Base-by-base conservation (phyloP, 2,888 invertebrate genomes). In the Rapana venosa region DNA sequence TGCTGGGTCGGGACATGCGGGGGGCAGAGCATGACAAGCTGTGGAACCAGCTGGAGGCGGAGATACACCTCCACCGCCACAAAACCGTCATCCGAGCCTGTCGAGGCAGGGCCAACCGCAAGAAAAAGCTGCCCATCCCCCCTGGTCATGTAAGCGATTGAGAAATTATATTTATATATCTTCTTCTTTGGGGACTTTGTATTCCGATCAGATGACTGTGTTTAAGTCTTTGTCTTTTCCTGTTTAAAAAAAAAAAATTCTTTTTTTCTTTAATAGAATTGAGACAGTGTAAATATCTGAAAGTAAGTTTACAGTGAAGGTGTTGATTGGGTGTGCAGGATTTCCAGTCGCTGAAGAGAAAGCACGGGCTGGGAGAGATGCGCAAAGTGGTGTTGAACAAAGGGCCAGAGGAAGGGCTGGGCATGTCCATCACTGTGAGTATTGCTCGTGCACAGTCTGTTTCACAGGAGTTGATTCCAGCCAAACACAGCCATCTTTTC, bases 21-120 rank as follows among this genome's bases (percentile, higher is more conserved):
- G 97, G 98, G 1, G 97, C 98, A 92, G 97, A 98, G 79, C 97
- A 98, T 93, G 98, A 98, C 95, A 97, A 98, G 86, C 96, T 98
- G 13, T 98, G 97, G 97, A 97, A 98, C 92, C 97, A 98, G 97
- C 97, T 98, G 93, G 98, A 98, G 95, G 98, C 98, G 0, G 98
- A 98, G 96, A 98, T 98, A 94, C 97, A 98, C 92, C 97, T 98
- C 89, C 98, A 98, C 96, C 97, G 98, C 58, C 98, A 98, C 96
- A 98, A 98, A 96, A 98, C 98, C 87, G 97, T 98, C 17, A 97
- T 97, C 91, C 94, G 97, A 47, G 97, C 97, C 0, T 97, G 97
- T 93, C 94, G 97, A 91, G 96, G 96, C 11, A 93, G 96, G 8
- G 94, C 94, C 58, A 95, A 93, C 81, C 92, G 94, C 58, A 94